Evolutionary conservation across 2,113 vertebrate species (phyloP).

Genomic region (Ginglymostoma cirratum): DNA sequence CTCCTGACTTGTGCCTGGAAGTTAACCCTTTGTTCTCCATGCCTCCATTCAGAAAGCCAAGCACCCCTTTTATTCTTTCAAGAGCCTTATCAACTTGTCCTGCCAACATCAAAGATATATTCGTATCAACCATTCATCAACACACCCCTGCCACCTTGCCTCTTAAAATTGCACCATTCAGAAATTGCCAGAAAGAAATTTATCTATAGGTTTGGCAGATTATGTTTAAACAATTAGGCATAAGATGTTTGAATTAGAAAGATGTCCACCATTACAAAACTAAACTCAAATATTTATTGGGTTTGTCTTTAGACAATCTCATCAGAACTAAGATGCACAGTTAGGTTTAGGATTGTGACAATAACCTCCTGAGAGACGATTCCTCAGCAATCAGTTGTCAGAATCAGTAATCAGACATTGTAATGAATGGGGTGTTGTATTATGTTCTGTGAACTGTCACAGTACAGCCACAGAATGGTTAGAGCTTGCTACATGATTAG

Average conservation of each 20-base stretch:
- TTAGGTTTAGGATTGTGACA: background rate
- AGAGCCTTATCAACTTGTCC: background rate
- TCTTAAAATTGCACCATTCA: background rate
- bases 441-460: background rate
- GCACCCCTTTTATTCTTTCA: background rate
- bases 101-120: background rate
- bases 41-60: background rate
- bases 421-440: background rate
- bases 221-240: background rate
- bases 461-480: background rate
- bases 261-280: background rate
- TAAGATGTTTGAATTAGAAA: background rate
- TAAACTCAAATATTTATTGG: background rate
- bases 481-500: constrained; percentile 10
- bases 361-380: background rate
- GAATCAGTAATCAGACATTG: background rate
- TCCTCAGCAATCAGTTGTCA: background rate
- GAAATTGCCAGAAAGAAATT: background rate
- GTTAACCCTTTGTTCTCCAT: background rate
- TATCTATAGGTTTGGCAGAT: background rate
- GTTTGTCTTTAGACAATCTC: background rate
- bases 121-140: background rate
- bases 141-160: no score
- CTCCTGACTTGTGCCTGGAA: no score
- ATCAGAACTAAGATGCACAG: background rate